Evolutionary conservation across 2,888 invertebrate genomes (phyloP).

Genomic region (Xestoiulus laeticollis): DNA sequence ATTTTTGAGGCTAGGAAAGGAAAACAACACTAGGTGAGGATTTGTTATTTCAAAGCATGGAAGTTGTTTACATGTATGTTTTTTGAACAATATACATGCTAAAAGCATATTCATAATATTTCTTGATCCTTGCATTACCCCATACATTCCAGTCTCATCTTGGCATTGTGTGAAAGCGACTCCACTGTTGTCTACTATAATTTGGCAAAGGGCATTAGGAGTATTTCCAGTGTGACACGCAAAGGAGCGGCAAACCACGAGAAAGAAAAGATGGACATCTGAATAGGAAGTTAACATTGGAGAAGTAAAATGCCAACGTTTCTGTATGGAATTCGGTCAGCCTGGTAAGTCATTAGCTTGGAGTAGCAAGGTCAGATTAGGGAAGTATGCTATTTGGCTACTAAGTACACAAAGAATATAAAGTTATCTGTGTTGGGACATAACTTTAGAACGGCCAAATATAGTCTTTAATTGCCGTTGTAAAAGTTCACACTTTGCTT

Average conservation of each 20-base stretch:
- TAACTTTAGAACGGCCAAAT: too few relatives aligned
- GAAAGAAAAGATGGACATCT: not conserved
- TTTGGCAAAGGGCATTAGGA: not conserved
- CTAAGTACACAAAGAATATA: too few relatives aligned
- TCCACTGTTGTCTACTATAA: conserved; percentile 45
- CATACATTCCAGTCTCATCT: conserved; percentile 16
- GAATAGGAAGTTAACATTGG: not conserved
- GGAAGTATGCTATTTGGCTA: not conserved
- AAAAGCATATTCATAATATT: not conserved
- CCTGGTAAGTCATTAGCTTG: too few relatives aligned
- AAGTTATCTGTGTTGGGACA: too few relatives aligned
- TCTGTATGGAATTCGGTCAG: too few relatives aligned
- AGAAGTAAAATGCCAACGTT: not conserved
- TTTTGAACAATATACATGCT: not conserved
- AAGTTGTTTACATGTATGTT: not conserved
- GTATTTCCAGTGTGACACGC: not conserved
- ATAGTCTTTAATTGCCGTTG: too few relatives aligned
- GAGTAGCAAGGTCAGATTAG: too few relatives aligned
- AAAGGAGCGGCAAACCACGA: not conserved
- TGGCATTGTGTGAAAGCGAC: conserved; percentile 38
- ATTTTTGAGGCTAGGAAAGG: not conserved
- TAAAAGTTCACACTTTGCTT: too few relatives aligned
- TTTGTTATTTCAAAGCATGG: not conserved
- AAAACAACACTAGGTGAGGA: not conserved
- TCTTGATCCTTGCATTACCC: not conserved